These are phyloP conservation scores for Pardosa pseudoannulata DNA, from an alignment of 2,888 invertebrate species.

Conservation along the genomic window DNA sequence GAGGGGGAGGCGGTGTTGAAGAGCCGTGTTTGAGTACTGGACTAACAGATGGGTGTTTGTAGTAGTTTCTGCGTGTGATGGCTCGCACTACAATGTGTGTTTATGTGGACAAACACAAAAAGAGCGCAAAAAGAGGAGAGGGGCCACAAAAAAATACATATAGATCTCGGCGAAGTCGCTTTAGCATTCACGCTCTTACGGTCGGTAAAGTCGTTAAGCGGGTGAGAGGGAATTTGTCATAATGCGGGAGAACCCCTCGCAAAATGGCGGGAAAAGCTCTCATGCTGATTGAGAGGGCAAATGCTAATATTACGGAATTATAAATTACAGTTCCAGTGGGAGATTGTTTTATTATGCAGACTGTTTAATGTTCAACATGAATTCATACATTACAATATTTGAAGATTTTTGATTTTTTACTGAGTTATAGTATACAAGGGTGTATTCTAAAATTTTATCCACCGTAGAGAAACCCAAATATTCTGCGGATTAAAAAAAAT, in stretches of 20 bases:
- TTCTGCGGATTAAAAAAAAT: too few species aligned
- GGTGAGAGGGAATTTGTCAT: constrained; percentile 34
- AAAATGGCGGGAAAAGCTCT: constrained; percentile 17
- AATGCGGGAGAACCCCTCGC: background rate
- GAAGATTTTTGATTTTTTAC: too few species aligned
- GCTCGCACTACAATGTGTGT: constrained; percentile 24
- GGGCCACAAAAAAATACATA: background rate
- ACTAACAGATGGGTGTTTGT: constrained; percentile 65
- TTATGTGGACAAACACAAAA: constrained; percentile 35
- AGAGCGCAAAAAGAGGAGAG: background rate
- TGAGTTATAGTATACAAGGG: too few species aligned
- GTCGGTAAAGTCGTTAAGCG: constrained; percentile 17
- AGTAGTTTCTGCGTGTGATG: constrained; percentile 25
- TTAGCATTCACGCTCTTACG: constrained; percentile 25
- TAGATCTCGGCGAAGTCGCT: background rate
- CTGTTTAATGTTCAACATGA: too few species aligned
- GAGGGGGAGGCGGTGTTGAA: constrained; percentile 9
- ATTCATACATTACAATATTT: too few species aligned
- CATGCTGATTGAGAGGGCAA: constrained; percentile 16
- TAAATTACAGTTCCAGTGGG: too few species aligned
- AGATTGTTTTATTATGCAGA: too few species aligned
- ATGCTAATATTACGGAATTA: background rate
- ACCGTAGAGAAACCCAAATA: too few species aligned
- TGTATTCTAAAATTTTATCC: too few species aligned
- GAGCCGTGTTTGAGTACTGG: constrained; percentile 45